Percentiles rank a stretch among this genome's conserved stretches.
phyloP scores from a whole-genome alignment of 2,888 invertebrate species.

The Ophion ellenae region DNA sequence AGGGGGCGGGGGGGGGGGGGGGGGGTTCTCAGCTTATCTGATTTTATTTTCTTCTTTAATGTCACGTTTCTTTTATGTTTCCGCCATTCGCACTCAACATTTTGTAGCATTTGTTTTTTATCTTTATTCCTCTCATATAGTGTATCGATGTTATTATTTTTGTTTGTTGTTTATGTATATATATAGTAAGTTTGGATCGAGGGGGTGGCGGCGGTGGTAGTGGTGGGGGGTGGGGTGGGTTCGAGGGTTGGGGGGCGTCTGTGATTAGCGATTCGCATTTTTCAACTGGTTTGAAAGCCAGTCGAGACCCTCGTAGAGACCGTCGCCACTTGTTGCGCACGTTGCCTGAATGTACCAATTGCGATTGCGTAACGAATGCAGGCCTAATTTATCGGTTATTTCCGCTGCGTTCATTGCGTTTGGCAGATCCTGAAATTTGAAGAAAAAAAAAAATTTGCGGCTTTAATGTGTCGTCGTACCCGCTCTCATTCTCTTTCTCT shows the following conservation, averaged over 20 bases:
- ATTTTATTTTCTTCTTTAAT: background rate
- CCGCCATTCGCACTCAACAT: constrained; percentile 20
- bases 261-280: constrained; percentile 96
- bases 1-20: no score
- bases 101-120: constrained; percentile 58
- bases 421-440: constrained; percentile 94
- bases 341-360: constrained; percentile 99
- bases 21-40: no score
- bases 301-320: constrained; percentile 99
- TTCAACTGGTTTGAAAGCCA: constrained; percentile 99
- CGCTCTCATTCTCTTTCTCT: no score
- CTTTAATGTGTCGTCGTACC: no score
- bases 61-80: constrained; percentile 40
- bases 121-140: constrained; percentile 71
- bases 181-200: constrained; percentile 50
- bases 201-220: constrained; percentile 49
- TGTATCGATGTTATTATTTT: constrained; percentile 74
- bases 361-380: constrained; percentile 98
- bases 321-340: constrained; percentile 99
- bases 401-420: constrained; percentile 99
- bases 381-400: constrained; percentile 99
- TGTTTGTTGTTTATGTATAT: constrained; percentile 73
- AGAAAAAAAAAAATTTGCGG: constrained; percentile 8
- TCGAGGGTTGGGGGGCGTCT: constrained; percentile 74
- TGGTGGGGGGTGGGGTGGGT: no score